These are phyloP conservation scores for Dendropsophus ebraccatus DNA, from an alignment of 2,113 vertebrate genomes.

Conservation along the genomic window DNA sequence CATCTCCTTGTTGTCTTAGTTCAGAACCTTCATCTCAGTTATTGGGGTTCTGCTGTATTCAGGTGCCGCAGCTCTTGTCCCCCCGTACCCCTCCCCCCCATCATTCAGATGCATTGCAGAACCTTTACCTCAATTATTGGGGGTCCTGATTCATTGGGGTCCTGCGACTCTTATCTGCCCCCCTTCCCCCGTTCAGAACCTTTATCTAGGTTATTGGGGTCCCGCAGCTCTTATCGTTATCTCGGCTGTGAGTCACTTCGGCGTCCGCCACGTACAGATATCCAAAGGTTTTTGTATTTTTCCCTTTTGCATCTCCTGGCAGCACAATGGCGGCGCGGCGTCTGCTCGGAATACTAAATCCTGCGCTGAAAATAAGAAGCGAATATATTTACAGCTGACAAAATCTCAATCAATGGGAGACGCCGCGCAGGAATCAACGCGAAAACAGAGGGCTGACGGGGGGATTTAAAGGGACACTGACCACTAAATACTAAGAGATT, in stretches of 20 bases:
- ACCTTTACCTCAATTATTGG: too few species aligned
- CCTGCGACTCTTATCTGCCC: too few species aligned
- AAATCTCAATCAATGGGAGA: background rate
- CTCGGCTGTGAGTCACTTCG: background rate
- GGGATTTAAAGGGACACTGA: background rate
- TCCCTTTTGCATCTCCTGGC: background rate
- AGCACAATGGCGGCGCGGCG: background rate
- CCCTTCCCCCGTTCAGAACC: too few species aligned
- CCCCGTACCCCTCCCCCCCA: too few species aligned
- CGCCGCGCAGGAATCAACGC: background rate
- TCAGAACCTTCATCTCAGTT: background rate
- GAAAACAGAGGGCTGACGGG: background rate
- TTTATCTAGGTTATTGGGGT: background rate
- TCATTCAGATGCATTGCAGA: too few species aligned
- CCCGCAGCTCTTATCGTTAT: too few species aligned
- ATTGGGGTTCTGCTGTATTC: too few species aligned
- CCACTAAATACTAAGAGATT: background rate
- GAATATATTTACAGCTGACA: constrained; percentile 16
- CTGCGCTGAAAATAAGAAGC: background rate
- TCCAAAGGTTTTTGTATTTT: background rate
- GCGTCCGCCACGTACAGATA: background rate
- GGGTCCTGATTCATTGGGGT: too few species aligned
- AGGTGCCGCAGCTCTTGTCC: too few species aligned
- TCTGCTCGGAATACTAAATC: background rate
- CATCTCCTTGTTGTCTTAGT: background rate